Conservation (phyloP, 2,888 invertebrate species). For the Cheilosia soror region DNA sequence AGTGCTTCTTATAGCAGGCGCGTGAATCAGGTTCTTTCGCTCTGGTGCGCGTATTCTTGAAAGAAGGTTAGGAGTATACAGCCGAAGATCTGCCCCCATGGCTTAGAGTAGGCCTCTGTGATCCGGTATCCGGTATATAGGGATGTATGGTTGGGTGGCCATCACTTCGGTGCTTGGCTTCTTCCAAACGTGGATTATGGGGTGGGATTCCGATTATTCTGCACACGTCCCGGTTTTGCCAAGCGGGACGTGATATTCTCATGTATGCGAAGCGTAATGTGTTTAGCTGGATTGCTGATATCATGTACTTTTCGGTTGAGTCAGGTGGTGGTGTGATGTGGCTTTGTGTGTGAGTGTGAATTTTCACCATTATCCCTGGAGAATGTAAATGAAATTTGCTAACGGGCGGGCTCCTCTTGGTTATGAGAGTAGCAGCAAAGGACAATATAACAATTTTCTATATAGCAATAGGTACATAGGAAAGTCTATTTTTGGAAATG, state of each 20-base stretch:
- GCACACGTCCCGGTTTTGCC: slow-evolving; percentile 60
- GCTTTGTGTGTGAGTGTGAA: slow-evolving; percentile 21
- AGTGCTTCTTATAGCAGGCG: slow-evolving; percentile 23
- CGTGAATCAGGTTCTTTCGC: slow-evolving; percentile 8
- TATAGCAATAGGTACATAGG: not conserved
- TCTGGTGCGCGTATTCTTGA: slow-evolving; percentile 49
- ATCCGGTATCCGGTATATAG: not conserved
- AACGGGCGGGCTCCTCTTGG: slow-evolving; percentile 18
- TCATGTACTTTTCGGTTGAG: slow-evolving; percentile 51
- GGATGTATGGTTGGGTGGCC: not conserved
- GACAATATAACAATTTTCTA: slow-evolving; percentile 58
- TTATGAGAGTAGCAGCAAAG: slow-evolving; percentile 20
- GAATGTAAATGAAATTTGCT: slow-evolving; percentile 69
- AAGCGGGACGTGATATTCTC: slow-evolving; percentile 69
- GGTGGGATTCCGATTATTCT: slow-evolving; percentile 68
- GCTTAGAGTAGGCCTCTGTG: slow-evolving; percentile 31
- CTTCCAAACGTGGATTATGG: slow-evolving; percentile 8
- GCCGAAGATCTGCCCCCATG: slow-evolving; percentile 49
- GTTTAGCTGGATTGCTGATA: slow-evolving; percentile 72
- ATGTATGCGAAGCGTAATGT: slow-evolving; percentile 56
- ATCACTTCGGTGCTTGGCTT: slow-evolving; percentile 2
- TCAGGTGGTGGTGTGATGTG: not conserved
- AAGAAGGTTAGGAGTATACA: slow-evolving; percentile 55
- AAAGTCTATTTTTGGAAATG: slow-evolving; percentile 57
- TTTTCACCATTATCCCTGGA: slow-evolving; percentile 47